Percentiles rank a stretch among this genome's conserved stretches.
Evolutionary conservation across 2,888 invertebrate genomes (phyloP).

Genomic region (Platycnemis pennipes): DNA sequence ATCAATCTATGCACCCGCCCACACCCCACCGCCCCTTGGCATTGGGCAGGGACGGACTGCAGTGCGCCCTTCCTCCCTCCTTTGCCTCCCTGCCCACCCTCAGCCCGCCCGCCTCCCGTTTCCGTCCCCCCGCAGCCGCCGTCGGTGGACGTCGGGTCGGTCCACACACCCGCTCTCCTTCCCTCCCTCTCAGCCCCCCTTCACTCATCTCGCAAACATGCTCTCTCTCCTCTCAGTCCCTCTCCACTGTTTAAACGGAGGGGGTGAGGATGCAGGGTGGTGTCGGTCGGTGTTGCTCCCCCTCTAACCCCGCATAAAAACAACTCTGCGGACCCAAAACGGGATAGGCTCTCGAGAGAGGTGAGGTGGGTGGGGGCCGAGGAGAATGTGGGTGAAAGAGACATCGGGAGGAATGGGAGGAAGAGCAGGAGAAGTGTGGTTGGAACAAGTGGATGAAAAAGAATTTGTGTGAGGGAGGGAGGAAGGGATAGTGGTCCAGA

Average conservation of each 20-base stretch:
- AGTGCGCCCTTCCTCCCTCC: not conserved
- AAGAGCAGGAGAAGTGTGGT: not conserved
- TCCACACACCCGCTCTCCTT: not conserved
- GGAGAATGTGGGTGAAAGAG: not conserved
- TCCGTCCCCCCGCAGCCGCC: not conserved
- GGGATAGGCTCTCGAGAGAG: not conserved
- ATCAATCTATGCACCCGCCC: not conserved
- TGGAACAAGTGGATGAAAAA: no score
- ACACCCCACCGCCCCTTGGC: not conserved
- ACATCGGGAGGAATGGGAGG: not conserved
- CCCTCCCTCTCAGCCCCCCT: not conserved
- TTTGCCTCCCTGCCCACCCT: not conserved
- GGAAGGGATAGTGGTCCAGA: not conserved
- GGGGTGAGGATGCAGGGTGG: not conserved
- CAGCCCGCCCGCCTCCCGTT: no score
- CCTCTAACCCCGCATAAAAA: not conserved
- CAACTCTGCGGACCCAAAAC: not conserved
- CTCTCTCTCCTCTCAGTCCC: not conserved
- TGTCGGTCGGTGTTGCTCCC: not conserved
- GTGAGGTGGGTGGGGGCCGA: not conserved
- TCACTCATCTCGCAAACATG: not conserved
- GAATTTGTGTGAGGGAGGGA: not conserved
- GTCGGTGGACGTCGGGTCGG: not conserved
- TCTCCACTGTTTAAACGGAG: conserved; percentile 2
- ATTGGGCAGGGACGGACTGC: not conserved